These are phyloP conservation scores for Ambastaia sidthimunki DNA, from an alignment of 2,797 vertebrate species.

Conservation along the genomic window DNA sequence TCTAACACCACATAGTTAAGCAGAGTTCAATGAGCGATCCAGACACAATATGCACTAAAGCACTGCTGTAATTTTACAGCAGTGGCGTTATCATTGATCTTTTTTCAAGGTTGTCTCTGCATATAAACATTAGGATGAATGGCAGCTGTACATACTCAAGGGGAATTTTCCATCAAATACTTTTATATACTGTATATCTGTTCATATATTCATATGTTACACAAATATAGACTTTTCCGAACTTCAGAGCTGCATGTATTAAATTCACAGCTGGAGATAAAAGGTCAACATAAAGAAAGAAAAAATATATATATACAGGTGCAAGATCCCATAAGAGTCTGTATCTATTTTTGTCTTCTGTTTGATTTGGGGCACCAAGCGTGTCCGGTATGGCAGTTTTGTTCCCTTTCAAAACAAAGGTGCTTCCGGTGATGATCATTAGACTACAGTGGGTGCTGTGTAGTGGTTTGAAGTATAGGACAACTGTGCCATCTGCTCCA, in stretches of 20 bases:
- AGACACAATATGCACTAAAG: constrained; percentile 60
- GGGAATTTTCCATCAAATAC: constrained; percentile 57
- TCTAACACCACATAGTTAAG: constrained; percentile 55
- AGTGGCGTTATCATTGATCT: constrained; percentile 4
- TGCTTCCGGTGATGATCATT: constrained; percentile 84
- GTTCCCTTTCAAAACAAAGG: constrained; percentile 76
- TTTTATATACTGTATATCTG: constrained; percentile 58
- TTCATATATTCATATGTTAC: constrained; percentile 66
- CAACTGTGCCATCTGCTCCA: constrained; percentile 86
- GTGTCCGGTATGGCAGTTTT: constrained; percentile 78
- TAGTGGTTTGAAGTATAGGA: constrained; percentile 83
- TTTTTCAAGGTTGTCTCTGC: constrained; percentile 51
- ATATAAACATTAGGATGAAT: constrained; percentile 58
- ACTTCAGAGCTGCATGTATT: constrained; percentile 70
- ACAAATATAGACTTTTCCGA: constrained; percentile 78
- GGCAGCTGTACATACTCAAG: constrained; percentile 69
- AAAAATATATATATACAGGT: constrained; percentile 75
- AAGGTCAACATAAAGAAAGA: constrained; percentile 46
- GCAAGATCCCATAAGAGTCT: constrained; percentile 72
- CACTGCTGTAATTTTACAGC: constrained; percentile 19
- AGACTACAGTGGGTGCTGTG: constrained; percentile 86
- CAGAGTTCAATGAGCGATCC: constrained; percentile 52
- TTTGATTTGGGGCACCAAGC: constrained; percentile 69
- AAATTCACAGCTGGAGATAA: constrained; percentile 68
- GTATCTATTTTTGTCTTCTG: constrained; percentile 65